phyloP scores from a whole-genome alignment of 2,797 vertebrate species.

The Coranthus polyacanthus region DNA sequence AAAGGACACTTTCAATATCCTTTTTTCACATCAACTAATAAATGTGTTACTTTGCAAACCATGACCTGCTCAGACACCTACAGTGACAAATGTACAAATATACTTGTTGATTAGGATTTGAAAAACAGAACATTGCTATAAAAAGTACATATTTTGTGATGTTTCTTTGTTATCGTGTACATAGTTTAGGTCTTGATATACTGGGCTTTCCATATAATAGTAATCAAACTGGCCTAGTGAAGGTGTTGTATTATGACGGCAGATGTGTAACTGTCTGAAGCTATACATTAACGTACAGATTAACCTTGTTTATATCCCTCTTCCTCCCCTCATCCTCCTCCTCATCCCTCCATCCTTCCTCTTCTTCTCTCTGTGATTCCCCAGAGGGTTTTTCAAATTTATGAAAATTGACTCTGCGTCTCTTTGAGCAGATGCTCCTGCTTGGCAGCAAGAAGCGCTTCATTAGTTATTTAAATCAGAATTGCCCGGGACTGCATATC shows the following conservation, averaged over 20 bases:
- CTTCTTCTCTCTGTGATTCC: slow-evolving; percentile 45
- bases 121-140: neutral
- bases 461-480: slow-evolving; percentile 83
- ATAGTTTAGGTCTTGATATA: neutral
- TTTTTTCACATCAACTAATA: too few species aligned
- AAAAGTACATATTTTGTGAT: neutral
- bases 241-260: neutral
- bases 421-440: slow-evolving; percentile 80
- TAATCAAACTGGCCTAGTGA: neutral
- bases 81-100: neutral
- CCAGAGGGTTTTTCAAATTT: slow-evolving; percentile 69
- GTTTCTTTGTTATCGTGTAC: neutral
- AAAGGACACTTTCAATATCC: too few species aligned
- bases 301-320: slow-evolving; percentile 48
- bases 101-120: neutral
- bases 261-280: slow-evolving; percentile 22
- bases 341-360: slow-evolving; percentile 29
- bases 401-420: slow-evolving; percentile 78
- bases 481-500: slow-evolving; percentile 65
- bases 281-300: slow-evolving; percentile 42
- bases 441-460: slow-evolving; percentile 75
- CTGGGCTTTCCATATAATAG: neutral
- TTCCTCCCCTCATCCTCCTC: slow-evolving; percentile 11
- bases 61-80: too few species aligned
- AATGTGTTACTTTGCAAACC: neutral